phyloP scores from a whole-genome alignment of 2,888 invertebrate species.

The Achlya flavicornis region DNA sequence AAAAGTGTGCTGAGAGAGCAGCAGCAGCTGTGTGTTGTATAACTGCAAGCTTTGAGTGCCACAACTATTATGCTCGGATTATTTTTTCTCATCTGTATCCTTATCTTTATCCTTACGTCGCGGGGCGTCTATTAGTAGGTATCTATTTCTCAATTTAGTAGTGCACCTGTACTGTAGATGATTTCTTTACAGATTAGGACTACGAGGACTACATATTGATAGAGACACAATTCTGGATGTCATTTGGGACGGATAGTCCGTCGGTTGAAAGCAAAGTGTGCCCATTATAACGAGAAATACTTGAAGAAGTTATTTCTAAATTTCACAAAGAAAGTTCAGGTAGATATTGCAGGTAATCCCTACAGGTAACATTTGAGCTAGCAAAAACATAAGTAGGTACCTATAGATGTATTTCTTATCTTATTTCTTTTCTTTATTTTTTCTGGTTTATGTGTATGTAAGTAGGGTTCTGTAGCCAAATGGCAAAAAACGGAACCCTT shows the following conservation, averaged over 20 bases:
- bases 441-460: too few species aligned
- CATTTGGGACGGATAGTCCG: too few species aligned
- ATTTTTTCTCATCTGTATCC: not conserved
- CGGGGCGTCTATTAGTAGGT: too few species aligned
- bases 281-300: not conserved
- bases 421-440: too few species aligned
- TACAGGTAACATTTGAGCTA: not conserved
- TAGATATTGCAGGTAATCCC: not conserved
- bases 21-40: not conserved
- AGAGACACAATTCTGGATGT: too few species aligned
- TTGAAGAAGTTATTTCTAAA: not conserved
- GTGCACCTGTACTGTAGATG: too few species aligned
- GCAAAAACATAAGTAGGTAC: too few species aligned
- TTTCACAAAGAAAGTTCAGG: not conserved
- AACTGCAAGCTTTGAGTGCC: not conserved
- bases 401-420: too few species aligned
- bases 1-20: not conserved
- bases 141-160: too few species aligned
- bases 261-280: not conserved
- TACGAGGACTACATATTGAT: too few species aligned
- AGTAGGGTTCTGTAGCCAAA: too few species aligned
- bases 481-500: too few species aligned
- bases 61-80: not conserved
- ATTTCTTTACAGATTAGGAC: not conserved
- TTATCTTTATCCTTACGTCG: not conserved